Evolutionary conservation across 2,113 vertebrate species (phyloP).

Genomic region (Hydropotes inermis): DNA sequence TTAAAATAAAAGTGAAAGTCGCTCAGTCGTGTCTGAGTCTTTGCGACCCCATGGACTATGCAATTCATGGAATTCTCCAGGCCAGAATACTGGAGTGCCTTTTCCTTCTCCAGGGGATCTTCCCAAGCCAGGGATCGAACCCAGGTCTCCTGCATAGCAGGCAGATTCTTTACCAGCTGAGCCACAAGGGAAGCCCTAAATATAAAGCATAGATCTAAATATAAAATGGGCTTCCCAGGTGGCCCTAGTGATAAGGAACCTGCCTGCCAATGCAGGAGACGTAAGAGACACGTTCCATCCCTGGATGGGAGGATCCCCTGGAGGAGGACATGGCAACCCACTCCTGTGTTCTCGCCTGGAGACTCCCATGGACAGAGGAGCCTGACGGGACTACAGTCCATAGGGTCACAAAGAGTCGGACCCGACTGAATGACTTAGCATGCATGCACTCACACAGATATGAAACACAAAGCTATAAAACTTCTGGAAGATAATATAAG

Average conservation of each 20-base stretch:
- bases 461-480: background rate
- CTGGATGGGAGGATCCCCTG: background rate
- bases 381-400: background rate
- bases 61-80: background rate
- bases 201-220: background rate
- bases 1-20: background rate
- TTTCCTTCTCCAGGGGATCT: background rate
- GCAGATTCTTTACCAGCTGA: accelerated
- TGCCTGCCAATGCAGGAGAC: background rate
- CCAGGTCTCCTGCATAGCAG: background rate
- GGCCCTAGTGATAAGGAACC: background rate
- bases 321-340: background rate
- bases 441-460: background rate
- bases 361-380: background rate
- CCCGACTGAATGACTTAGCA: background rate
- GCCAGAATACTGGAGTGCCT: background rate
- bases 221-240: background rate
- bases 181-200: background rate
- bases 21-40: accelerated
- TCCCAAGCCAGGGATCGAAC: background rate
- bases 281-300: background rate
- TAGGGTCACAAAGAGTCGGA: background rate
- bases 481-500: background rate
- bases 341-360: background rate
- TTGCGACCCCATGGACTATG: background rate